A percentile compares a stretch with the other conserved stretches of the same genome.
Evolutionary conservation across 2,888 invertebrate species (phyloP).

Genomic region (Coleophora deauratella): DNA sequence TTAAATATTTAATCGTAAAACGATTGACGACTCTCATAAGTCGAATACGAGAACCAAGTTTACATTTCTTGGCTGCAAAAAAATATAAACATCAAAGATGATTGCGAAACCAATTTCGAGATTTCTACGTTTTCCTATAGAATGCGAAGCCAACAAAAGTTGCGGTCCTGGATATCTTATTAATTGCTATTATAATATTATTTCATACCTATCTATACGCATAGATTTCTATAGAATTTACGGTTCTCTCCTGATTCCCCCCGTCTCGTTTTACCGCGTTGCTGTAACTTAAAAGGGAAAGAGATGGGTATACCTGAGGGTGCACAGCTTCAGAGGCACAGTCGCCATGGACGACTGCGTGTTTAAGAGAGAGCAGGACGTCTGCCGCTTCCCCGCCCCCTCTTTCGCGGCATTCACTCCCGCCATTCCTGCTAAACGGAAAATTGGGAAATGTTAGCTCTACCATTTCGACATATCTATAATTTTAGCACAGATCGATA

Average conservation of each 20-base stretch:
- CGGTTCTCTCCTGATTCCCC: conserved; percentile 3
- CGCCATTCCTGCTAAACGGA: conserved; percentile 46
- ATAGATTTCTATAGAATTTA: conserved; percentile 15
- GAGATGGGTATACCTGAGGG: conserved; percentile 61
- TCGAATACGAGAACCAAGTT: too few species aligned
- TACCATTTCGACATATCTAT: too few species aligned
- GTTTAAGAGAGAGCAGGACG: conserved; percentile 89
- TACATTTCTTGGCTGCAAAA: too few species aligned
- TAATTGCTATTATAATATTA: conserved; percentile 45
- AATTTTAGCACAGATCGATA: too few species aligned
- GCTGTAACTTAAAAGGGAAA: conserved; percentile 16
- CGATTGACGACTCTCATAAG: too few species aligned
- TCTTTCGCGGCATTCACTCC: conserved; percentile 72
- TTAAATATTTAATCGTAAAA: too few species aligned
- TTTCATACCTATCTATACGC: conserved; percentile 17
- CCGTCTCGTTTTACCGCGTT: background rate
- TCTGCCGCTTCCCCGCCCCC: conserved; percentile 85
- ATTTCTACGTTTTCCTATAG: conserved; percentile 6
- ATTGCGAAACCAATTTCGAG: background rate
- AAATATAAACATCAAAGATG: conserved; percentile 8
- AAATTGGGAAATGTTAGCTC: background rate
- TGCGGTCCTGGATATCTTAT: conserved; percentile 31
- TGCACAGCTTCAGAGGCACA: conserved; percentile 66
- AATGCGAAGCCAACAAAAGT: conserved; percentile 21
- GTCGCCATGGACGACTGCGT: conserved; percentile 89